phyloP scores from a whole-genome alignment of 2,113 vertebrate species.

The Rousettus leschenaultii region DNA sequence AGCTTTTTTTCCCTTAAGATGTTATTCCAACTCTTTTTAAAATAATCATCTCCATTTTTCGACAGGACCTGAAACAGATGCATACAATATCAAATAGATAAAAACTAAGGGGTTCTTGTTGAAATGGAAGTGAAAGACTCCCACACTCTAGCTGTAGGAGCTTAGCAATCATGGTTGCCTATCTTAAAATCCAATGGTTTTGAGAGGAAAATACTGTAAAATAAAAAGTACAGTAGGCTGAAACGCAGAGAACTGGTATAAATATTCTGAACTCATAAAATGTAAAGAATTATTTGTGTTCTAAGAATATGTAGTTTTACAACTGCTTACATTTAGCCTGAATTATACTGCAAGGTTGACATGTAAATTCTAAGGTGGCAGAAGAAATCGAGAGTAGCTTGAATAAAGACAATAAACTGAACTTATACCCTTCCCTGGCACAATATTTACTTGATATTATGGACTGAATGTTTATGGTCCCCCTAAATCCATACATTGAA shows the following conservation, averaged over 20 bases:
- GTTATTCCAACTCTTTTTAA: not conserved
- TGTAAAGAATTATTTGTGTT: not conserved
- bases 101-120: not conserved
- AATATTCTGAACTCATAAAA: not conserved
- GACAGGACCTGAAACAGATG: not conserved
- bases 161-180: not conserved
- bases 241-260: not conserved
- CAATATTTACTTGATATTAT: not conserved
- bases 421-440: not conserved
- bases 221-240: not conserved
- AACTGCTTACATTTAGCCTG: not conserved
- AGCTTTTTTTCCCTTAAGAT: not conserved
- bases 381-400: not conserved
- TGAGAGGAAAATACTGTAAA: not conserved
- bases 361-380: not conserved
- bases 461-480: not conserved
- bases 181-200: not conserved
- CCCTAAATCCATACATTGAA: not conserved
- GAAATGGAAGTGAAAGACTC: not conserved
- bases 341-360: not conserved
- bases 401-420: not conserved
- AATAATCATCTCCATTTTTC: not conserved
- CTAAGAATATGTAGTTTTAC: not conserved
- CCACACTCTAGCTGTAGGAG: not conserved
- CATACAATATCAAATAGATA: not conserved